Evolutionary conservation across 1,140 invertebrate genomes (phyloP), one percentile per base, ranked within the genome.

Genomic region (Zaprionus taronus): DNA sequence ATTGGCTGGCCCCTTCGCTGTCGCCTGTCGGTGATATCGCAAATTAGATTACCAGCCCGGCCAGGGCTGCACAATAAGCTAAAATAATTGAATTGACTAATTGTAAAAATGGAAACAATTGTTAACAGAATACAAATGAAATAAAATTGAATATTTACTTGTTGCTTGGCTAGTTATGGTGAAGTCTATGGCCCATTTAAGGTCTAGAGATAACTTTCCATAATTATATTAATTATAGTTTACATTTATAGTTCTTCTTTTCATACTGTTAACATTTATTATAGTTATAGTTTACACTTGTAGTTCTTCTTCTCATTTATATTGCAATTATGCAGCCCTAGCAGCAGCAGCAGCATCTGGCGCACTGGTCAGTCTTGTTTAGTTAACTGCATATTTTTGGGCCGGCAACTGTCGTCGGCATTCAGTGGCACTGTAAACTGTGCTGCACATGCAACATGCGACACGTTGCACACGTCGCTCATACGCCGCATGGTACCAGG

Each of bases 1-100:
- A 44, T 70, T 53, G 55, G 28, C 44, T 70, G 55, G 58, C 36
- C 64, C 68, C 67, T 14, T 44, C 61, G 57, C 60, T 79, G 82
- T 76, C 61, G 64, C 44, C 75, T 47, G 24, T 26, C 4, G 71
- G 51, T 67, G 51, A 85, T 79, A 62, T 63, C 72, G 58, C 76
- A 81, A 86, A 86, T 86, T 83, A 83, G 77, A 86, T 86, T 71
- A 82, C 61, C 41, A 17, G 53, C 75, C 53, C 38, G 44, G 44
- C 57, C 65, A 74, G 79, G 74, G 68, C 24, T 44, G 57, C 5
- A 53, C 15, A 56, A 17, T 0, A 5, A 2, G 6, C 14, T 55
- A 0, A 12, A 24, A 51, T 0, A 51, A 47, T 47, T 47, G 41
- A 6, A 2, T 17, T 47, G 41, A 15, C 7, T n/a, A n/a, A 15